phyloP scores from a whole-genome alignment of 2,888 invertebrate species.

The Parnassius glacialis region DNA sequence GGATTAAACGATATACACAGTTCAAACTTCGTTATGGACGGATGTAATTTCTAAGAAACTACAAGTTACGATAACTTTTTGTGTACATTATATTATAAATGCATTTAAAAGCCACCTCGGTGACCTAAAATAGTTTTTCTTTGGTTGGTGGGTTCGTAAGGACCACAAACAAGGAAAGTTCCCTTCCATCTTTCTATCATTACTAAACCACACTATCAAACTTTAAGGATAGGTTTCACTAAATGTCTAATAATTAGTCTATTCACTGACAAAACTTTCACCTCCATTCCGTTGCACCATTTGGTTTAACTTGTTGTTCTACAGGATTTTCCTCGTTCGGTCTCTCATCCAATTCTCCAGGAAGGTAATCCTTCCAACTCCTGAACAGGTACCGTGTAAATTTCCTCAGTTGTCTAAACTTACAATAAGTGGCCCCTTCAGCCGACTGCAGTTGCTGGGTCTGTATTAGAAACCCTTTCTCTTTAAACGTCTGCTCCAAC shows the following conservation, averaged over 20 bases:
- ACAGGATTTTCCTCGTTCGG: constrained; percentile 30
- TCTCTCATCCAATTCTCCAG: constrained; percentile 84
- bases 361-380: constrained; percentile 96
- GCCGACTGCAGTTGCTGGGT: constrained; percentile 96
- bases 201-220: background rate
- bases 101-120: constrained; percentile 51
- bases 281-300: constrained; percentile 51
- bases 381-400: constrained; percentile 95
- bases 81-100: constrained; percentile 47
- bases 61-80: background rate
- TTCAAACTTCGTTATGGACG: constrained; percentile 15
- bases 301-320: constrained; percentile 32
- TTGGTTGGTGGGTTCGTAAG: background rate
- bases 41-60: constrained; percentile 30
- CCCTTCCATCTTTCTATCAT: background rate
- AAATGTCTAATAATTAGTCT: background rate
- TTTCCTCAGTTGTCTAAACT: constrained; percentile 93
- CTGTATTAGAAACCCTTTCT: constrained; percentile 95
- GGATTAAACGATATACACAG: too few species aligned
- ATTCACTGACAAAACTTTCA: constrained; percentile 36
- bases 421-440: constrained; percentile 96
- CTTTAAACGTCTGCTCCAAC: constrained; percentile 94
- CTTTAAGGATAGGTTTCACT: background rate
- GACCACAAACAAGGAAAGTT: background rate
- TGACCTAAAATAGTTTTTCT: background rate